phyloP scores from a whole-genome alignment of 2,113 vertebrate species.

The Microtus richardsoni region DNA sequence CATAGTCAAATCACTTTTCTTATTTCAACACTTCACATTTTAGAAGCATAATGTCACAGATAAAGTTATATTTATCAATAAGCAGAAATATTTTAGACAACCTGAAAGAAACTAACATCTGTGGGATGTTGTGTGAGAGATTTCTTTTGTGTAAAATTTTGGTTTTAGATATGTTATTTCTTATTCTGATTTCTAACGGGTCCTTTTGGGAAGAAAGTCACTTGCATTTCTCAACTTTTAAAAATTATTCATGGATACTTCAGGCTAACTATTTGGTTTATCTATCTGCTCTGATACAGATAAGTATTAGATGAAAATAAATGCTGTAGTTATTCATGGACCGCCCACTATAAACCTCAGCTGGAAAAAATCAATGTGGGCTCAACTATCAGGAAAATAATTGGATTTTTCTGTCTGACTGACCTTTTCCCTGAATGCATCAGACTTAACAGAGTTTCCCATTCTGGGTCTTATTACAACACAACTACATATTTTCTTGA shows the following conservation, averaged over 20 bases:
- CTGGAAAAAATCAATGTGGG: constrained; percentile 62
- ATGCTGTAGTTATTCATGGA: constrained; percentile 46
- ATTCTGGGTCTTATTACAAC: constrained; percentile 45
- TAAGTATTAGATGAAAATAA: constrained; percentile 36
- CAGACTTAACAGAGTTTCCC: constrained; percentile 14
- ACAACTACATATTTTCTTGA: constrained; percentile 51
- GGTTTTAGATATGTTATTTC: background rate
- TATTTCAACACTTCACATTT: background rate
- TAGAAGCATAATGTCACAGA: background rate
- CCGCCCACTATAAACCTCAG: constrained; percentile 47
- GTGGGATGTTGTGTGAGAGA: background rate
- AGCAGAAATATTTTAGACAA: background rate
- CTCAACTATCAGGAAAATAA: constrained; percentile 62
- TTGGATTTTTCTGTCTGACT: constrained; percentile 63
- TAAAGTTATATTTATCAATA: background rate
- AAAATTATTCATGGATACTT: background rate
- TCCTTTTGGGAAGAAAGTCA: background rate
- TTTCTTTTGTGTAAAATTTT: constrained; percentile 1
- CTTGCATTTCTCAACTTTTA: constrained; percentile 5
- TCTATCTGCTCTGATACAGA: background rate
- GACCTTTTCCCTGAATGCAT: constrained; percentile 63
- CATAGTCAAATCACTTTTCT: background rate
- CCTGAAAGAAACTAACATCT: background rate
- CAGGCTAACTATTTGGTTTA: background rate
- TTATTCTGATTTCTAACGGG: constrained; percentile 32